Evolutionary conservation across 2,888 invertebrate genomes (phyloP), one percentile per base, ranked within the genome.

Genomic region (Xanthorhoe designata): DNA sequence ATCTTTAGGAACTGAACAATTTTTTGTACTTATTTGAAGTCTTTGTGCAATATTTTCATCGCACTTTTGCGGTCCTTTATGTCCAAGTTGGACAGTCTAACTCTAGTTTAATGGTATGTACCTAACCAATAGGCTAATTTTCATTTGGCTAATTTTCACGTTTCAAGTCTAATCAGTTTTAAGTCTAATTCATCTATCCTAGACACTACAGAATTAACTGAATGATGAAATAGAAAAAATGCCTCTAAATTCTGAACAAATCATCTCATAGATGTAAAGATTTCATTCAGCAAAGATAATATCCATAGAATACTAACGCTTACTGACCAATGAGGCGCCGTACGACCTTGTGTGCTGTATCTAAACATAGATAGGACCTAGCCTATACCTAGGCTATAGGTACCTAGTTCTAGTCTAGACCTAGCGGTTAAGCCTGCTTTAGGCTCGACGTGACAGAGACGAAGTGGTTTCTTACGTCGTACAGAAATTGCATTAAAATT

Each of bases 241-340:
- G 24, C 24, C 24, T 24, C 24, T 24, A 24, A 24, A 24, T 24
- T 24, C 35, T 10, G 35, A 9, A 9, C 35, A 38, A 38, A 38
- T 45, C 13, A 45, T 45, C 5, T 47, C 15, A 42, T 42, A 13
- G 8, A 13, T 7, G 10, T 42, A 47, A 47, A 47, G 7, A 45
- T 5, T 24, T 24, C 0, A 32, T 7, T 32, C 32, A 32, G 7
- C 8, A 32, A 15, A 3, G 7, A 15, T 35, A 0, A 59, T 76
- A 82, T 91, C 91, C 87, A 87, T 68, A 75, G 58, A 77, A 82
- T 71, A 70, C 79, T 66, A 76, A 75, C 75, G 72, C 66, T 64
- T 62, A 77, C 80, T 87, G 89, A 85, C 87, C 88, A 91, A 80
- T 86, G 90, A 90, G 90, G 91, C 91, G 91, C 89, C 90, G 81